phyloP scores from a whole-genome alignment of 2,888 invertebrate genomes.

The Busseola fusca region DNA sequence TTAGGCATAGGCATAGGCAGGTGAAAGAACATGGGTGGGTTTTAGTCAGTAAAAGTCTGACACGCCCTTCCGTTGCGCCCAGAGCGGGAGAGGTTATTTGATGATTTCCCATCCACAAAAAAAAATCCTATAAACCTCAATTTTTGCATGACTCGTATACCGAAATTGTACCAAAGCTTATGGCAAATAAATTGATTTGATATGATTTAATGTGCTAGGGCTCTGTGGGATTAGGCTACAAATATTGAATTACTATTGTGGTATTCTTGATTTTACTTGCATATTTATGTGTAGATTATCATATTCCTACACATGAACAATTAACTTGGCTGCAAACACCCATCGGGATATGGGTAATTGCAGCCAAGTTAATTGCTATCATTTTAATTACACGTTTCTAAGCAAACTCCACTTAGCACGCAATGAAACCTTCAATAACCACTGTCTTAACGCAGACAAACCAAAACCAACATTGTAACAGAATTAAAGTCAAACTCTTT shows the following conservation, averaged over 20 bases:
- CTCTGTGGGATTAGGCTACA: too few relatives aligned
- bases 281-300: background rate
- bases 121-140: too few relatives aligned
- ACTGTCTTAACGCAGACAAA: slow-evolving; percentile 49
- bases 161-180: background rate
- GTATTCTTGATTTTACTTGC: too few relatives aligned
- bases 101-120: too few relatives aligned
- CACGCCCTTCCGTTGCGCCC: too few relatives aligned
- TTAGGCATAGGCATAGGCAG: too few relatives aligned
- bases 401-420: slow-evolving; percentile 32
- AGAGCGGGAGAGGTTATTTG: too few relatives aligned
- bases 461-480: slow-evolving; percentile 66
- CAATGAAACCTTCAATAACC: slow-evolving; percentile 50
- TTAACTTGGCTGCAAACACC: background rate
- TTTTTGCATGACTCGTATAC: too few relatives aligned
- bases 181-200: background rate
- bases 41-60: too few relatives aligned
- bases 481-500: slow-evolving; percentile 77
- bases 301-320: background rate
- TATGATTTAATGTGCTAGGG: background rate
- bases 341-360: background rate
- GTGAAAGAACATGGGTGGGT: too few relatives aligned
- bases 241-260: background rate
- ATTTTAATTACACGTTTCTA: slow-evolving; percentile 11
- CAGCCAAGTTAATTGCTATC: background rate